Percentiles rank a stretch among this genome's conserved stretches.
Evolutionary conservation across 1,140 invertebrate genomes (phyloP).

Genomic region (Radopholus similis): DNA sequence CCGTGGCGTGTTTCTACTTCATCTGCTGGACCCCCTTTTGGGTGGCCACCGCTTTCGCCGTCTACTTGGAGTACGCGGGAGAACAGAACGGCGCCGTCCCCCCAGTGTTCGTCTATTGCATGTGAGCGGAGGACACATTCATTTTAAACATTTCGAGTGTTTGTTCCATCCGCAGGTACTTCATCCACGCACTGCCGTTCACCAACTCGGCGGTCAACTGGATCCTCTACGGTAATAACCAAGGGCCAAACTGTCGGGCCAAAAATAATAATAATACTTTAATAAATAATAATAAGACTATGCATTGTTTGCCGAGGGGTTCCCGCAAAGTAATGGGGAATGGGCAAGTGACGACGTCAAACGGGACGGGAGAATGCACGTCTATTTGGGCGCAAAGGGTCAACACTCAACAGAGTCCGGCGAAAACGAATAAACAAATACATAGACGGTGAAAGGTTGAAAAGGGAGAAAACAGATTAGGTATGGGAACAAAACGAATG

Average conservation of each 20-base stretch:
- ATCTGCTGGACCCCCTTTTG: constrained; percentile 58
- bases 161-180: constrained; percentile 44
- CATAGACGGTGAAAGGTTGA: too few relatives aligned
- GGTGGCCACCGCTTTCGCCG: constrained; percentile 51
- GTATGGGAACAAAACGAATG: too few relatives aligned
- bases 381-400: too few relatives aligned
- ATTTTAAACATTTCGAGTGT: neutral
- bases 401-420: too few relatives aligned
- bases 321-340: too few relatives aligned
- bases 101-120: constrained; percentile 56
- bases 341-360: too few relatives aligned
- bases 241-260: constrained; percentile 3
- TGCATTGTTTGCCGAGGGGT: too few relatives aligned
- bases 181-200: constrained; percentile 59
- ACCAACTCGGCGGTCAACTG: constrained; percentile 59
- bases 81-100: constrained; percentile 52
- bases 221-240: constrained; percentile 59
- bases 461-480: too few relatives aligned
- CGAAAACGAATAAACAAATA: too few relatives aligned
- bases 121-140: constrained; percentile 4
- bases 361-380: too few relatives aligned
- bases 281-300: too few relatives aligned
- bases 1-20: constrained; percentile 60
- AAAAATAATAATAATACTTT: neutral
- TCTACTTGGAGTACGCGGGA: constrained; percentile 55